Conservation (phyloP, 2,797 vertebrate species). For the Coilia nasus region DNA sequence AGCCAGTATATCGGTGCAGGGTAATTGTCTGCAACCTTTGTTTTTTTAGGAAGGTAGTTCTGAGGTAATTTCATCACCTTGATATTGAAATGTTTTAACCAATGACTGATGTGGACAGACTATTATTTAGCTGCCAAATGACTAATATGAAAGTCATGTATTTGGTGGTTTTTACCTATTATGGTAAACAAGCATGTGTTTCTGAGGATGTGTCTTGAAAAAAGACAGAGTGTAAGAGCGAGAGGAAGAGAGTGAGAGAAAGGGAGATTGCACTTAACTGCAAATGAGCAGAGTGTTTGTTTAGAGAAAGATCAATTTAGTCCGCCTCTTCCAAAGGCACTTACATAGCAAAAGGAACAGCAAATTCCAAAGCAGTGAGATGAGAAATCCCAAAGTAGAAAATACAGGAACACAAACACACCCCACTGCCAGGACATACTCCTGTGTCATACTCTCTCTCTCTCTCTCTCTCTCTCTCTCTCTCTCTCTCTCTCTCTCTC, state of each 20-base stretch:
- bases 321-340: background rate
- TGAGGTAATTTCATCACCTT: background rate
- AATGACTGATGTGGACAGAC: background rate
- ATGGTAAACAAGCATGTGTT: background rate
- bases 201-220: background rate
- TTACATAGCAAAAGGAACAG: background rate
- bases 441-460: background rate
- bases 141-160: background rate
- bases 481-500: conserved; percentile 22
- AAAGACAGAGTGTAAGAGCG: background rate
- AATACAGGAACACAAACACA: conserved; percentile 13
- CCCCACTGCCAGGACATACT: background rate
- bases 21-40: background rate
- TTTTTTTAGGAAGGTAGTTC: background rate
- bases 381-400: conserved; percentile 3
- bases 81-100: background rate
- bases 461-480: background rate
- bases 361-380: conserved; percentile 23
- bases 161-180: background rate
- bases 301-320: conserved; percentile 17
- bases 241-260: background rate
- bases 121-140: background rate
- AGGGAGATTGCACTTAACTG: conserved; percentile 15
- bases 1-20: background rate
- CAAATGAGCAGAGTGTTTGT: conserved; percentile 17